Evolutionary conservation across 1,140 invertebrate genomes (phyloP), one percentile per base, ranked within the genome.

Genomic region (Panagrolaimus sp.): DNA sequence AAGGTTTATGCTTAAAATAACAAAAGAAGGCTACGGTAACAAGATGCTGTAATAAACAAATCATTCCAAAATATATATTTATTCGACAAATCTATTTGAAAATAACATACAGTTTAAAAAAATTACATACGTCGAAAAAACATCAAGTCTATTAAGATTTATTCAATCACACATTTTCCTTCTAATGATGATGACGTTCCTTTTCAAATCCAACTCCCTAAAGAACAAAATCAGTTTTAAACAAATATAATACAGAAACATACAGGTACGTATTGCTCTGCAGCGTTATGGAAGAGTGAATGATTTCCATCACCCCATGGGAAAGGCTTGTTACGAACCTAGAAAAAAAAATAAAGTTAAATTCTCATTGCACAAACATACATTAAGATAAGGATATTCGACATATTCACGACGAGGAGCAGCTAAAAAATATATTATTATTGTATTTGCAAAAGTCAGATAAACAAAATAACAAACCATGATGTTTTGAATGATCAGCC

Each of bases 231-330:
- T n/a, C n/a, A n/a, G n/a, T n/a, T n/a, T n/a, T n/a, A n/a, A n/a
- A n/a, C n/a, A n/a, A n/a, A n/a, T n/a, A n/a, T n/a, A n/a, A n/a
- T n/a, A n/a, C n/a, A n/a, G n/a, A n/a, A n/a, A n/a, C n/a, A n/a
- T n/a, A n/a, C n/a, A 16, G 72, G 72, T 23, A 74, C 72, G 14
- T 53, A 74, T 16, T 74, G 42, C 42, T 72, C 63, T 14, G 20
- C 64, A 20, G 61, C 23, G 72, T 84, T 82, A 76, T 84, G 83
- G 72, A 84, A 84, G 7, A 84, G 72, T 25, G 72, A 70, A 62
- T 83, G 79, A 68, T 84, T 83, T 38, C 31, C 31, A 38, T 38
- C 31, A n/a, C 83, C 83, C 83, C 83, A 84, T 31, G 83, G 83
- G 69, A 84, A 84, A 48, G 74, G 74, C 81, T 84, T 74, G 67